phyloP scores from a whole-genome alignment of 2,797 vertebrate genomes.

The Cossypha caffra region DNA sequence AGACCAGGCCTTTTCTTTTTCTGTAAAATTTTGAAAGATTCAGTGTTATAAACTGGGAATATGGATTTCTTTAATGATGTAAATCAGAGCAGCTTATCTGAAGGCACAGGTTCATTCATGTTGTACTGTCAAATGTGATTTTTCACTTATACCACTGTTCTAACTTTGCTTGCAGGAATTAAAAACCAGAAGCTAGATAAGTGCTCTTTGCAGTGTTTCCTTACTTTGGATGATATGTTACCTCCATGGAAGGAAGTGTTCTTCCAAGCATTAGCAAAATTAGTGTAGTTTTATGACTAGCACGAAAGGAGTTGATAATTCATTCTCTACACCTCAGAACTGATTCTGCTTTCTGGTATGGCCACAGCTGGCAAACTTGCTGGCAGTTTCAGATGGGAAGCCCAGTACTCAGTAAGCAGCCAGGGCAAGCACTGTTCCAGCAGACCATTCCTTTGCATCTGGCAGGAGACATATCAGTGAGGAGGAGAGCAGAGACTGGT shows the following conservation, averaged over 20 bases:
- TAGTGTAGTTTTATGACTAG: neutral
- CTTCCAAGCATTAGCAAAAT: neutral
- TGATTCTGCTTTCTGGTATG: neutral
- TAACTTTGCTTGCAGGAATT: neutral
- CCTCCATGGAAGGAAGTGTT: rapidly evolving
- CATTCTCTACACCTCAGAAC: neutral
- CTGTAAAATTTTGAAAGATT: neutral
- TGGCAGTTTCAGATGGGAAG: neutral
- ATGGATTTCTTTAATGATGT: neutral
- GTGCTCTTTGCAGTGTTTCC: neutral
- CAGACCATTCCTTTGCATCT: neutral
- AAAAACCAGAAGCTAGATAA: neutral
- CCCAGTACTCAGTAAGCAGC: neutral
- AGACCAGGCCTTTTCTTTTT: neutral
- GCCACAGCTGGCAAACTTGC: neutral
- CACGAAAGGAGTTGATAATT: neutral
- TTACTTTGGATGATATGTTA: neutral
- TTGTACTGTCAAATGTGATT: neutral
- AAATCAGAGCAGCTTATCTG: neutral
- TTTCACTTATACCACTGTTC: neutral
- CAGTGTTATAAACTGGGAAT: neutral
- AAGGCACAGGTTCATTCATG: neutral
- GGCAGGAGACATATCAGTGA: neutral
- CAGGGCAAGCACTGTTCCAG: neutral
- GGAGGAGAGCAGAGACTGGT: neutral